Evolutionary conservation across 2,888 invertebrate genomes (phyloP).

Genomic region (Hypsopygia costalis): DNA sequence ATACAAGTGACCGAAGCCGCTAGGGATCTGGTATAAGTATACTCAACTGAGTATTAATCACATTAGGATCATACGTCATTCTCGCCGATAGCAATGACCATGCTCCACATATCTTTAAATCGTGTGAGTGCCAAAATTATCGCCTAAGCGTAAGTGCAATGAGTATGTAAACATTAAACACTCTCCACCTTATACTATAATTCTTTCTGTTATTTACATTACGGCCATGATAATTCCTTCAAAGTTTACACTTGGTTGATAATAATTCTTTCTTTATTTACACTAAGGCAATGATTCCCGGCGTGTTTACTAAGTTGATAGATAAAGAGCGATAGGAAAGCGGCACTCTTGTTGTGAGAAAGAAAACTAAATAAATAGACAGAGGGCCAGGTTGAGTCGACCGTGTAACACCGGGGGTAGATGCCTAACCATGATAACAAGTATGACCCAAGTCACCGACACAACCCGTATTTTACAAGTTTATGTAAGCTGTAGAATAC

Average conservation of each 20-base stretch:
- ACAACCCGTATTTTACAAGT: not conserved
- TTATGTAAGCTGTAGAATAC: no score
- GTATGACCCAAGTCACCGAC: slow-evolving; percentile 30
- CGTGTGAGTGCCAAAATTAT: slow-evolving; percentile 14
- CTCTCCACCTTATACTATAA: slow-evolving; percentile 29
- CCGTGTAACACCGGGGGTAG: slow-evolving; percentile 64
- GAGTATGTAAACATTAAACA: slow-evolving; percentile 13
- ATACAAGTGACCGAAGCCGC: no score
- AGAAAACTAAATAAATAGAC: slow-evolving; percentile 64
- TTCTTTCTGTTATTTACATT: slow-evolving; percentile 52
- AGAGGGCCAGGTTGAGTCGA: slow-evolving; percentile 46
- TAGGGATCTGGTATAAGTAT: no score
- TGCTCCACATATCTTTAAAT: slow-evolving; percentile 11
- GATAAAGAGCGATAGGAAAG: slow-evolving; percentile 65
- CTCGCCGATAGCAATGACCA: no score
- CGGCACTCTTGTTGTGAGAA: slow-evolving; percentile 62
- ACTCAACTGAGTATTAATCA: no score
- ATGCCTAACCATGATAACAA: slow-evolving; percentile 33
- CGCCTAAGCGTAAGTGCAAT: slow-evolving; percentile 17
- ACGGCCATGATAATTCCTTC: slow-evolving; percentile 47
- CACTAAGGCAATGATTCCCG: slow-evolving; percentile 56
- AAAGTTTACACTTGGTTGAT: slow-evolving; percentile 58
- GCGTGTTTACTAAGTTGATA: slow-evolving; percentile 66
- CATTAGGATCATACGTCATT: no score
- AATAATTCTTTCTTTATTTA: slow-evolving; percentile 69